Evolutionary conservation across 2,113 vertebrate genomes (phyloP).

Genomic region (Gambusia holbrooki): DNA sequence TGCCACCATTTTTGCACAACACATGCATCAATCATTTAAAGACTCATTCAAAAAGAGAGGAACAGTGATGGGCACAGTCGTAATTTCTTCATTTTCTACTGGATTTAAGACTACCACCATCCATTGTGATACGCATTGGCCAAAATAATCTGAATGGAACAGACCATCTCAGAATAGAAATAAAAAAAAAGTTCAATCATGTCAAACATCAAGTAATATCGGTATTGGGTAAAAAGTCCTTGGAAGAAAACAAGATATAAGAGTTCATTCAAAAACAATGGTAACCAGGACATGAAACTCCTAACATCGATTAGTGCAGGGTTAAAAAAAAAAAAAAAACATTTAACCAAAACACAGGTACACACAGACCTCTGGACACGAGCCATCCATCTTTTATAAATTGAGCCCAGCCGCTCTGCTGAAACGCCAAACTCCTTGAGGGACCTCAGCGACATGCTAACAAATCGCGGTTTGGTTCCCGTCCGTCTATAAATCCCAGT

Average conservation of each 20-base stretch:
- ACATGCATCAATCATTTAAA: too few relatives aligned
- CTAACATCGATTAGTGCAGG: background rate
- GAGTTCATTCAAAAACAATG: background rate
- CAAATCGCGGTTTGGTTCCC: conserved; percentile 48
- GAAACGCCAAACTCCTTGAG: conserved; percentile 79
- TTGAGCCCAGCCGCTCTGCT: conserved; percentile 75
- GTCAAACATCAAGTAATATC: background rate
- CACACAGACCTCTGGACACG: conserved; percentile 80
- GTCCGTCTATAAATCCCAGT: conserved; percentile 48
- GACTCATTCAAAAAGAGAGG: background rate
- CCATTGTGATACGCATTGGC: background rate
- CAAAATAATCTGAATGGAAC: background rate
- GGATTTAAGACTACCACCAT: background rate
- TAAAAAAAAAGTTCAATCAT: background rate
- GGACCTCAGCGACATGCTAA: conserved; percentile 78
- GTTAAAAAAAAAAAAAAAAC: background rate
- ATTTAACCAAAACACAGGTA: conserved; percentile 38
- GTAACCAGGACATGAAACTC: background rate
- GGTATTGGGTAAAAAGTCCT: background rate
- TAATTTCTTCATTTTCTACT: background rate
- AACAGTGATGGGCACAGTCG: background rate
- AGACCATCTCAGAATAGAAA: too few relatives aligned
- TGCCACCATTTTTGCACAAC: too few relatives aligned
- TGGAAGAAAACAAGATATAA: background rate
- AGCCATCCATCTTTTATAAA: conserved; percentile 80